Conservation (phyloP, 2,797 vertebrate genomes). For the Melopsittacus undulatus region DNA sequence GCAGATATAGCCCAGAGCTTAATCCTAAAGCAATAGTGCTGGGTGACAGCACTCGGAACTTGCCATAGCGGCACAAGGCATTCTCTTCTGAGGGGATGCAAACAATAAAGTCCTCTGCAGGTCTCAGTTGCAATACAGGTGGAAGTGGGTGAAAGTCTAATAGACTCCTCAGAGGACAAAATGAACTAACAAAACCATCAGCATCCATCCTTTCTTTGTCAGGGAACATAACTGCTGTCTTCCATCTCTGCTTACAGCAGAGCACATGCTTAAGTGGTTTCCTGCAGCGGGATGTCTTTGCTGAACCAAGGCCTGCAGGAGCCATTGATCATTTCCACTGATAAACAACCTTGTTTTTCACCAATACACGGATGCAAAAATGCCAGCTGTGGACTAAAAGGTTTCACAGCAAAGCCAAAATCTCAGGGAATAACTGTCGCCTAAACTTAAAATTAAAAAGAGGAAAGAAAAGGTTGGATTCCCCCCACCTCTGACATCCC, state of each 20-base stretch:
- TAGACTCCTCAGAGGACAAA: neutral
- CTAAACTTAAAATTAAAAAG: neutral
- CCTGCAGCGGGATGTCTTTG: neutral
- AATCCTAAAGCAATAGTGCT: neutral
- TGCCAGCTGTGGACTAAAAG: neutral
- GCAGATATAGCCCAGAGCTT: neutral
- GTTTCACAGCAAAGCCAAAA: neutral
- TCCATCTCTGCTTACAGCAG: neutral
- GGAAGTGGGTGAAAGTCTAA: neutral
- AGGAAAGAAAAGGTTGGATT: neutral
- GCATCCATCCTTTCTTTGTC: neutral
- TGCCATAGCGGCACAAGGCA: rapidly evolving
- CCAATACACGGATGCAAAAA: neutral
- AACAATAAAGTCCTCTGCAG: neutral
- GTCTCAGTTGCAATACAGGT: rapidly evolving
- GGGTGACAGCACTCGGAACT: neutral
- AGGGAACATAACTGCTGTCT: neutral
- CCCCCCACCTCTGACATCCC: rapidly evolving
- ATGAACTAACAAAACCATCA: neutral
- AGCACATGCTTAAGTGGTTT: constrained; percentile 9
- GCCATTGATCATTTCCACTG: constrained; percentile 36
- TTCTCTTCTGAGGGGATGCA: neutral
- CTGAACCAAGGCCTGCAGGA: neutral
- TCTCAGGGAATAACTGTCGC: neutral
- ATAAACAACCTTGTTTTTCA: constrained; percentile 55